Conservation (phyloP, 2,888 invertebrate species). For the Glyphotaelius pellucidus region DNA sequence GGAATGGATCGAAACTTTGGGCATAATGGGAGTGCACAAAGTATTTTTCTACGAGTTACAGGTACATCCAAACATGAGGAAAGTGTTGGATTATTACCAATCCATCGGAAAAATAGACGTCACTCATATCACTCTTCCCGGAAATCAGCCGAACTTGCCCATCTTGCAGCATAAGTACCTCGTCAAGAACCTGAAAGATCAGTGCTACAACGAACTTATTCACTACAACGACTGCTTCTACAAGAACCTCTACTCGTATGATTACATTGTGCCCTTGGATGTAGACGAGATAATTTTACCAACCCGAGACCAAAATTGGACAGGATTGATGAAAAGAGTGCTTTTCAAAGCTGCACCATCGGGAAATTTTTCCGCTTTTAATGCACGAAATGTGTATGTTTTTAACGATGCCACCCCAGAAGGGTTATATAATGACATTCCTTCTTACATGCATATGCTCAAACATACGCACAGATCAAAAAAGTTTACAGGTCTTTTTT, state of each 20-base stretch:
- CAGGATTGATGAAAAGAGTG: slow-evolving; percentile 84
- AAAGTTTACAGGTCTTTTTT: slow-evolving; percentile 94
- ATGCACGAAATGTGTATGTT: slow-evolving; percentile 94
- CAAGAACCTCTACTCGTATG: slow-evolving; percentile 92
- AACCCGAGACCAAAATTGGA: slow-evolving; percentile 84
- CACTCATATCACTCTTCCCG: slow-evolving; percentile 89
- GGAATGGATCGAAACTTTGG: slow-evolving; percentile 95
- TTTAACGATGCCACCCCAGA: slow-evolving; percentile 90
- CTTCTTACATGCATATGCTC: slow-evolving; percentile 94
- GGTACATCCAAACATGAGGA: slow-evolving; percentile 94
- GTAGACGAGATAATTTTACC: slow-evolving; percentile 98
- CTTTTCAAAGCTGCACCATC: slow-evolving; percentile 84
- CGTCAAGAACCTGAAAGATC: slow-evolving; percentile 93
- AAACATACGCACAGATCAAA: slow-evolving; percentile 93
- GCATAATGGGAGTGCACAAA: slow-evolving; percentile 91
- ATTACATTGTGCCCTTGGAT: slow-evolving; percentile 92
- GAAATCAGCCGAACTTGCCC: slow-evolving; percentile 92
- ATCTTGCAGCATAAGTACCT: slow-evolving; percentile 92
- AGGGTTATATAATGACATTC: slow-evolving; percentile 87
- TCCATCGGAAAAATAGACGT: slow-evolving; percentile 83
- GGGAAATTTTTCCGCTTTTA: slow-evolving; percentile 78
- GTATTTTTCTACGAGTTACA: slow-evolving; percentile 93
- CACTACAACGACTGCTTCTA: slow-evolving; percentile 98
- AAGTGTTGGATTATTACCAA: slow-evolving; percentile 84
- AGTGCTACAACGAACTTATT: slow-evolving; percentile 95